These are phyloP conservation scores for Sebastes cheni DNA, from an alignment of 2,797 vertebrate species.

Conservation along the genomic window DNA sequence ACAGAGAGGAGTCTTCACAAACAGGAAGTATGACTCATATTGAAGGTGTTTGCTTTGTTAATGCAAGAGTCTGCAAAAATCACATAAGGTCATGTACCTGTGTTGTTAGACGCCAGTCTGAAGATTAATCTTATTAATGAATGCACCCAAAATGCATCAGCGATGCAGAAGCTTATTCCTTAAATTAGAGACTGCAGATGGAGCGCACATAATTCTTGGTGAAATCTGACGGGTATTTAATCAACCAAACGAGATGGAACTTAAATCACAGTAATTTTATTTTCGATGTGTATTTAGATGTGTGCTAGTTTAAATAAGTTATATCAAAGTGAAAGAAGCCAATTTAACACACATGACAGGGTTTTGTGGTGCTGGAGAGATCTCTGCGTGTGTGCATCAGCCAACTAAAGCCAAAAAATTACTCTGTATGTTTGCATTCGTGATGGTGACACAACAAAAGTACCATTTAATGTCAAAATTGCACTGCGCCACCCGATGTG, in stretches of 20 bases:
- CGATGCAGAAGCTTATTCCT: too few relatives aligned
- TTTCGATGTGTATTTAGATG: neutral
- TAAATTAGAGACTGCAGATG: too few relatives aligned
- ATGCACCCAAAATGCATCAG: too few relatives aligned
- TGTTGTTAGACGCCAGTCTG: too few relatives aligned
- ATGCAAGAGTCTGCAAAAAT: too few relatives aligned
- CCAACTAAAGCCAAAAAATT: neutral
- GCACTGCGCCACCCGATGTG: neutral
- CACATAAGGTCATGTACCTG: too few relatives aligned
- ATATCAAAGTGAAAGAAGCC: neutral
- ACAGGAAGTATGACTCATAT: neutral
- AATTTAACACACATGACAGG: neutral
- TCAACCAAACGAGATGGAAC: neutral
- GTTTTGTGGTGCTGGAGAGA: neutral
- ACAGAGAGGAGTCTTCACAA: neutral
- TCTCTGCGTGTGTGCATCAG: neutral
- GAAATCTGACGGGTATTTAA: too few relatives aligned
- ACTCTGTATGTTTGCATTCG: neutral
- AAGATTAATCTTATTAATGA: too few relatives aligned
- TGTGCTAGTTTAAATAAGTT: neutral
- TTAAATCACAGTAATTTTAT: neutral
- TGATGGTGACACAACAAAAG: slow-evolving; percentile 3
- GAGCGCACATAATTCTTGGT: too few relatives aligned
- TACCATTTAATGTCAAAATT: neutral
- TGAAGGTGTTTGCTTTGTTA: neutral